A percentile compares a stretch with the other conserved stretches of the same genome.
These are phyloP conservation scores for Pungitius pungitius DNA, from an alignment of 2,113 vertebrate species.

Conservation along the genomic window DNA sequence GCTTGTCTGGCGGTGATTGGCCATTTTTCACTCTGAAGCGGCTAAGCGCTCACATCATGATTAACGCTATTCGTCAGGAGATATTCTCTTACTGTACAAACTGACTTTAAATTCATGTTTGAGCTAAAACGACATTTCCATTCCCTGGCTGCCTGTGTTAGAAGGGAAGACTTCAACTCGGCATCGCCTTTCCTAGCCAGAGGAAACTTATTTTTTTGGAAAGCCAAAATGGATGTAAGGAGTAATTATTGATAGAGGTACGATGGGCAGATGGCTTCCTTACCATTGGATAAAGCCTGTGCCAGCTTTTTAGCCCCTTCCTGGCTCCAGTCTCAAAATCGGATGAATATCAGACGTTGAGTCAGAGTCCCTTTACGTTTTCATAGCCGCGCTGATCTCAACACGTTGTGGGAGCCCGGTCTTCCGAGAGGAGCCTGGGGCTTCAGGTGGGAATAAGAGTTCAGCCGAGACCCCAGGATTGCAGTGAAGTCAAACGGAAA, in stretches of 20 bases:
- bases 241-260: background rate
- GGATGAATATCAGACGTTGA: background rate
- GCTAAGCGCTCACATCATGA: constrained; percentile 37
- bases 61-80: constrained; percentile 15
- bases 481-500: too few relatives aligned
- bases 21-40: constrained; percentile 66
- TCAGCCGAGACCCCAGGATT: too few relatives aligned
- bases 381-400: background rate
- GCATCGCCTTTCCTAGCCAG: background rate
- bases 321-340: too few relatives aligned
- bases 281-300: background rate
- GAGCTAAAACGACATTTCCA: background rate
- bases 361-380: background rate
- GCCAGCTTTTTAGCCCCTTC: background rate
- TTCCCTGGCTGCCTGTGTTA: background rate
- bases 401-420: too few relatives aligned
- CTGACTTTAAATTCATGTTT: background rate
- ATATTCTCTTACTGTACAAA: background rate
- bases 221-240: background rate
- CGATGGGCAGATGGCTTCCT: background rate
- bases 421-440: too few relatives aligned
- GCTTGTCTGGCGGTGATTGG: constrained; percentile 40
- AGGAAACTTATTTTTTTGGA: background rate
- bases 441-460: too few relatives aligned
- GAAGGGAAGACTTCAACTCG: background rate